phyloP scores from a whole-genome alignment of 1,140 invertebrate genomes.

The Phymorhynchus buccinoides region DNA sequence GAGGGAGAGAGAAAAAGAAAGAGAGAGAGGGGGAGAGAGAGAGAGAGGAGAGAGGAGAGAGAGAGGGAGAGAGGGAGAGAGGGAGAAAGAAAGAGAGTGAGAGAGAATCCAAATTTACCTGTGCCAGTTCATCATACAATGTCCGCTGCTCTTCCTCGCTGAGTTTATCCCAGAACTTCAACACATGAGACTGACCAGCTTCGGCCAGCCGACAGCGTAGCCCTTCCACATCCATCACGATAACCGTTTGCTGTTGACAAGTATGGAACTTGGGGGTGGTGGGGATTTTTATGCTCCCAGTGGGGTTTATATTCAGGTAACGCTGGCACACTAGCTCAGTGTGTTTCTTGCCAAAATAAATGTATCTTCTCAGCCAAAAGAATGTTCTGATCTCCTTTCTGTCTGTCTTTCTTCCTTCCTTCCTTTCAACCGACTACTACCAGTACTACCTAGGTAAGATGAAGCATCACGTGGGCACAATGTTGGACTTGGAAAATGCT shows the following conservation, averaged over 20 bases:
- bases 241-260: not conserved
- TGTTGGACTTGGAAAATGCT: too few species aligned
- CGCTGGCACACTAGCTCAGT: not conserved
- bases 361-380: not conserved
- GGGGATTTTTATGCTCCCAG: not conserved
- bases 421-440: constrained; percentile 22
- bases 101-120: too few species aligned
- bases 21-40: too few species aligned
- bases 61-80: too few species aligned
- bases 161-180: constrained; percentile 87
- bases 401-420: not conserved
- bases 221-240: constrained; percentile 67
- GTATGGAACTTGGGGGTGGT: not conserved
- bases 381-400: not conserved
- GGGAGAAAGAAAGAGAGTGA: too few species aligned
- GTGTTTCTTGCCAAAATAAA: too few species aligned
- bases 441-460: too few species aligned
- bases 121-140: constrained; percentile 62
- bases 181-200: constrained; percentile 85
- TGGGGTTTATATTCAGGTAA: not conserved
- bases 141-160: constrained; percentile 76
- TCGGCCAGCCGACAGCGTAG: constrained; percentile 67
- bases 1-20: too few species aligned
- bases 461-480: too few species aligned
- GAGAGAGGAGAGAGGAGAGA: too few species aligned